Evolutionary conservation across 1,140 invertebrate species (phyloP).

Genomic region (Cephus cinctus): DNA sequence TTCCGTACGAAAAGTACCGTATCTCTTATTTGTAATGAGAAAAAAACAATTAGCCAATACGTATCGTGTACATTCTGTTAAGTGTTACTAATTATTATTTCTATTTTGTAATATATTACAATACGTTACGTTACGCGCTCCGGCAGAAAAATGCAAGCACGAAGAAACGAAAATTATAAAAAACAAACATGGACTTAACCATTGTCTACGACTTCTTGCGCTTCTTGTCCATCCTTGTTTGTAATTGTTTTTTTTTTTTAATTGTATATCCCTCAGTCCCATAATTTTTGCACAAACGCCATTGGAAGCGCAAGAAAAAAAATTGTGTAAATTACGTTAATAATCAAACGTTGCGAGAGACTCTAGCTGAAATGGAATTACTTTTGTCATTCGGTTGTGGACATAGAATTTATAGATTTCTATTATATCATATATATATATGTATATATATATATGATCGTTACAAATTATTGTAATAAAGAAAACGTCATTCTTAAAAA

Average conservation of each 20-base stretch:
- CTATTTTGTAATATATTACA: conserved; percentile 42
- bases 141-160: no score
- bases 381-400: conserved; percentile 50
- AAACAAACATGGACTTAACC: no score
- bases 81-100: conserved; percentile 43
- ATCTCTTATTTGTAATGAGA: no score
- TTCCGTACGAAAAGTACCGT: no score
- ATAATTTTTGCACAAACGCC: no score
- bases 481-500: conserved; percentile 14
- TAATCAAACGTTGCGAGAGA: conserved; percentile 28
- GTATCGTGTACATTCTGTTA: conserved; percentile 41
- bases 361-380: conserved; percentile 32
- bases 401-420: conserved; percentile 51
- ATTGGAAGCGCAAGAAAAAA: no score
- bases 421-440: conserved; percentile 45
- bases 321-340: conserved; percentile 25
- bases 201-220: no score
- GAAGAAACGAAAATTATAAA: no score
- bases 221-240: no score
- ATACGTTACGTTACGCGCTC: conserved; percentile 12
- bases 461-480: conserved; percentile 49
- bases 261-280: no score
- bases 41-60: conserved; percentile 26
- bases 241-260: no score
- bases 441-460: conserved; percentile 20